These are phyloP conservation scores for Osedax fenrisi DNA, from an alignment of 2,888 invertebrate species.

Conservation along the genomic window DNA sequence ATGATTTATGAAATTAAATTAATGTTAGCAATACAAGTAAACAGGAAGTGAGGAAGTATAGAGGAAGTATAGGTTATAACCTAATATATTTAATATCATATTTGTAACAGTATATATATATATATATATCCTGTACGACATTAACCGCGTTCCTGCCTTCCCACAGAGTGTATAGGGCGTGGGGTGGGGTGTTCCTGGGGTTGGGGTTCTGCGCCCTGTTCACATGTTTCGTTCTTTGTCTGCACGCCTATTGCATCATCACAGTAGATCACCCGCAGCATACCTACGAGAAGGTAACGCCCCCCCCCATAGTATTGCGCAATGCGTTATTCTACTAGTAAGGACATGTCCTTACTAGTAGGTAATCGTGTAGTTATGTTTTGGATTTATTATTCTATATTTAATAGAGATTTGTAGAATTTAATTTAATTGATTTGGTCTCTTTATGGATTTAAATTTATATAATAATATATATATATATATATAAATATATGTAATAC, in stretches of 20 bases:
- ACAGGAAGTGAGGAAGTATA: no score
- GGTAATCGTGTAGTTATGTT: no score
- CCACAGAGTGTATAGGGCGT: conserved; percentile 35
- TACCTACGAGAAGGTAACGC: background rate
- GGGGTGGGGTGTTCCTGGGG: conserved; percentile 41
- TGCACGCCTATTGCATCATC: conserved; percentile 46
- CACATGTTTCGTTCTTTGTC: conserved; percentile 42
- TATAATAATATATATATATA: background rate
- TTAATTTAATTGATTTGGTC: no score
- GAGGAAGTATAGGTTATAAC: no score
- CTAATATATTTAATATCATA: no score
- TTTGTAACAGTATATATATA: no score
- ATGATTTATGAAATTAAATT: no score
- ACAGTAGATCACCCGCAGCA: conserved; percentile 34
- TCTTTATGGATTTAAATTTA: background rate
- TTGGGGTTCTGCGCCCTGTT: conserved; percentile 41
- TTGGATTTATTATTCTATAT: no score
- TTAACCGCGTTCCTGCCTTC: background rate
- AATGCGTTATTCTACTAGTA: background rate
- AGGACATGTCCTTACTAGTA: no score
- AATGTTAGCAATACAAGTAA: no score
- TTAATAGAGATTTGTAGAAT: no score
- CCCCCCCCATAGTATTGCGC: background rate
- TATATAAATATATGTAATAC: background rate
- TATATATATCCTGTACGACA: no score